A percentile compares a stretch with the other conserved stretches of the same genome.
Conservation (phyloP, 2,113 vertebrate species). For the Microtus montanus region DNA sequence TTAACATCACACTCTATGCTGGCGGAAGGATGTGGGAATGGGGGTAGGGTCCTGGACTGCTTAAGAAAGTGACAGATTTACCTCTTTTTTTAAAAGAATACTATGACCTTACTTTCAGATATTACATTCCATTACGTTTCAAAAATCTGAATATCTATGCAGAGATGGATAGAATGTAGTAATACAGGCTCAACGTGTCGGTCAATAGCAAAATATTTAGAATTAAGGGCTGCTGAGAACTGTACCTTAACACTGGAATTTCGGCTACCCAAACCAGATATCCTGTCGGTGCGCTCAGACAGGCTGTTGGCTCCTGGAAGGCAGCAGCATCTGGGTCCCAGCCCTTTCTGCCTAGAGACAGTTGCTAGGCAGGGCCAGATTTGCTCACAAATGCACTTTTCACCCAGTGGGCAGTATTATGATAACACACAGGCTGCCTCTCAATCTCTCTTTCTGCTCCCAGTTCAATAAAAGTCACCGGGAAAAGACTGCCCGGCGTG, state of each 20-base stretch:
- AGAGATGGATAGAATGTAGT: background rate
- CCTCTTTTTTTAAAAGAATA: background rate
- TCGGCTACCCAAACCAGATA: slow-evolving; percentile 47
- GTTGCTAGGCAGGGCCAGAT: slow-evolving; percentile 70
- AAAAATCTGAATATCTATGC: slow-evolving; percentile 25
- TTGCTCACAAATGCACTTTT: slow-evolving; percentile 74
- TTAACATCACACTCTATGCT: background rate
- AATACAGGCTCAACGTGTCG: background rate
- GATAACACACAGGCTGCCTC: slow-evolving; percentile 32
- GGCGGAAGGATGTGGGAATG: background rate
- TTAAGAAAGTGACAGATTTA: background rate
- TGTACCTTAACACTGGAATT: slow-evolving; percentile 74
- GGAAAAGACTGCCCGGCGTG: background rate
- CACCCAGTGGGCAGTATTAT: slow-evolving; percentile 62
- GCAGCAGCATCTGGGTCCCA: background rate
- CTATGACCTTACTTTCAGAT: background rate
- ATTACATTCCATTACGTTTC: background rate
- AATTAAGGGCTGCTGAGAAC: slow-evolving; percentile 24
- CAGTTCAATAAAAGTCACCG: slow-evolving; percentile 38
- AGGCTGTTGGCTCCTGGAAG: slow-evolving; percentile 44
- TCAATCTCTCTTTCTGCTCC: slow-evolving; percentile 4
- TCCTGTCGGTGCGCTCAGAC: background rate
- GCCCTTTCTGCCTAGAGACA: slow-evolving; percentile 56
- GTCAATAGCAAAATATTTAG: slow-evolving; percentile 27
- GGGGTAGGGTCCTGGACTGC: background rate